Evolutionary conservation across 2,113 vertebrate genomes (phyloP).

Genomic region (Brachypteracias leptosomus): DNA sequence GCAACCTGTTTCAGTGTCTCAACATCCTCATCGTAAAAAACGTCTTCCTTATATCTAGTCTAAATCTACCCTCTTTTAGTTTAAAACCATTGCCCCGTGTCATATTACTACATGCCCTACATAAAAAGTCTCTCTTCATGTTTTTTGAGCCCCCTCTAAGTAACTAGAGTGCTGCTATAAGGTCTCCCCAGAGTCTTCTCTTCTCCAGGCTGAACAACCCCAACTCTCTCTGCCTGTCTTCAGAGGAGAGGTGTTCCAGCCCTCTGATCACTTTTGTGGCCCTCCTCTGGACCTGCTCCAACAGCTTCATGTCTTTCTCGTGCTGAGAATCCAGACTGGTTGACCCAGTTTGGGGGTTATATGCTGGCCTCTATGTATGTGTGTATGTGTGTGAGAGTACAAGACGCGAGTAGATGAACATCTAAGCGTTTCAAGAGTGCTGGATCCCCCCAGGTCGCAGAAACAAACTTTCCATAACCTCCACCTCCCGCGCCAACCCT

Average conservation of each 20-base stretch:
- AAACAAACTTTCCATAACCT: neutral
- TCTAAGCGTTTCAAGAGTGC: accelerated
- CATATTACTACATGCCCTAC: neutral
- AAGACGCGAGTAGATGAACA: accelerated
- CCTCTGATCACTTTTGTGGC: neutral
- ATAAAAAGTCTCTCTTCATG: neutral
- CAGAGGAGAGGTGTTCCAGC: neutral
- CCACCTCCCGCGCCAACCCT: no score
- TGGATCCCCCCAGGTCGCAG: no score
- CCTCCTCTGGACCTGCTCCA: neutral
- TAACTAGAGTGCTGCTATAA: neutral
- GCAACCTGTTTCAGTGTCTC: neutral
- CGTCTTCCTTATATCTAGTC: neutral
- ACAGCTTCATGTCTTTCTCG: neutral
- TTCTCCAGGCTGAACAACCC: neutral
- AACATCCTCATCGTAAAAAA: neutral
- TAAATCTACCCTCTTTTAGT: neutral
- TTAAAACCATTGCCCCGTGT: neutral
- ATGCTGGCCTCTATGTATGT: no score
- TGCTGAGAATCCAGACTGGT: neutral
- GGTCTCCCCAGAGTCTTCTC: neutral
- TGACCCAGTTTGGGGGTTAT: neutral
- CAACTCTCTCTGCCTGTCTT: neutral
- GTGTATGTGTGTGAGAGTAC: accelerated
- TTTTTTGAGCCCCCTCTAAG: neutral